These are phyloP conservation scores for Accipiter virgatus DNA, from an alignment of 2,113 vertebrate species.

Conservation along the genomic window DNA sequence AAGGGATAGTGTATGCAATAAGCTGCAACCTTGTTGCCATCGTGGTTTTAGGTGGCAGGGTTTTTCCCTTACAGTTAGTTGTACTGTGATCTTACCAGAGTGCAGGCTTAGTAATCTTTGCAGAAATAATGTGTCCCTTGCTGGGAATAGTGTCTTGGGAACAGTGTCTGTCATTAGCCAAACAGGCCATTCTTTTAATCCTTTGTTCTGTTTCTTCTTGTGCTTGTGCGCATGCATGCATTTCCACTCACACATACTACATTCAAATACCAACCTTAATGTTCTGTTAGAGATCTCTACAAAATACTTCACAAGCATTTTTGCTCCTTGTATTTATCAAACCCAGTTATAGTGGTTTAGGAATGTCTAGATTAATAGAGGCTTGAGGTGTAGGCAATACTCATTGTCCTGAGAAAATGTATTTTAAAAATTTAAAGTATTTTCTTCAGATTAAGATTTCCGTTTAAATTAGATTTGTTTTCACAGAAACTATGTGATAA, in stretches of 20 bases:
- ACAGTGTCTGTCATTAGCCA: background rate
- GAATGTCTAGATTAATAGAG: background rate
- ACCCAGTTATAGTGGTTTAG: background rate
- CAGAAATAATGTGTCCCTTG: background rate
- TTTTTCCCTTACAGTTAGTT: background rate
- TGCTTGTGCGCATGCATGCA: accelerated
- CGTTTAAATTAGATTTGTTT: background rate
- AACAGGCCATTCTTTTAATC: background rate
- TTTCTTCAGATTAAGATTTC: background rate
- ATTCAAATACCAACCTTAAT: background rate
- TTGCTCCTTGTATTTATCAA: background rate
- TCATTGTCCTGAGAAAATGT: background rate
- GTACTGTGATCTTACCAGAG: background rate
- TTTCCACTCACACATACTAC: background rate
- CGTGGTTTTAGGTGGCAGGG: background rate
- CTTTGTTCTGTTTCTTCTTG: background rate
- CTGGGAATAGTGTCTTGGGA: background rate
- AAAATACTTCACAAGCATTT: background rate
- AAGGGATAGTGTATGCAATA: background rate
- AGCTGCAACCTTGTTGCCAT: background rate
- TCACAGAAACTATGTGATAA: background rate
- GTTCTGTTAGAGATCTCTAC: background rate
- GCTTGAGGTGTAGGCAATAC: background rate
- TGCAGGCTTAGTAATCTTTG: background rate
- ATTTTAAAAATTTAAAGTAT: background rate